Evolutionary conservation across 2,113 vertebrate genomes (phyloP), one percentile per base, ranked within the genome.

Genomic region (Emberiza fucata): DNA sequence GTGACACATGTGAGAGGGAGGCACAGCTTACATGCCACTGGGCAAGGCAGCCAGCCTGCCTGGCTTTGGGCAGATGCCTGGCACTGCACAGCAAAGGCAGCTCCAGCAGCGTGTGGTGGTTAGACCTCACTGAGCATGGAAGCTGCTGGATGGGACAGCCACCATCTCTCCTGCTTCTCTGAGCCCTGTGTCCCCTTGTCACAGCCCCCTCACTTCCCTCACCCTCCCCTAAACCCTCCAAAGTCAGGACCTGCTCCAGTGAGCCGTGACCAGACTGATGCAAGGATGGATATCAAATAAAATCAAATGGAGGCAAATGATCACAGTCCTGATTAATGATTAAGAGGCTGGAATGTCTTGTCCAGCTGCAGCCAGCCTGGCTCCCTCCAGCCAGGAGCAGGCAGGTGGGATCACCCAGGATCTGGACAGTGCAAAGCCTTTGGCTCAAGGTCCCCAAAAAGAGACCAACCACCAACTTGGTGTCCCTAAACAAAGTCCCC

Each of bases 131-230:
- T 3, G 8, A 77, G 47, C 6, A 6, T 5, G 9, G 28, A 11
- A 8, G 66, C 16, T 65, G 57, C 27, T 51, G 37, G 56, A 28
- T 2, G 5, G 59, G 23, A 92, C 44, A 40, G 17, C 5, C 35
- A 56, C 5, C 5, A 4, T 6, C 22, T n/a, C 31, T 40, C 37
- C 63, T 19, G 3, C 47, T n/a, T 45, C 56, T 88, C 11, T 0
- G 0, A 59, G 33, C 3, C 1, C 64, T 25, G 20, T 0, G 0
- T 31, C 44, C 48, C 45, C 42, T 61, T 2, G 0, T 6, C 3
- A 2, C 0, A 1, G 9, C 25, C 17, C 22, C 13, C 77, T 89
- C 1, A 0, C 54, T 57, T 57, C 35, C 39, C 8, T 59, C 28
- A 9, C 29, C 8, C 3, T 42, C 11, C 42, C 25, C 25, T 25